Evolutionary conservation across 2,888 invertebrate genomes (phyloP).

Genomic region (Phyto melanocephala): DNA sequence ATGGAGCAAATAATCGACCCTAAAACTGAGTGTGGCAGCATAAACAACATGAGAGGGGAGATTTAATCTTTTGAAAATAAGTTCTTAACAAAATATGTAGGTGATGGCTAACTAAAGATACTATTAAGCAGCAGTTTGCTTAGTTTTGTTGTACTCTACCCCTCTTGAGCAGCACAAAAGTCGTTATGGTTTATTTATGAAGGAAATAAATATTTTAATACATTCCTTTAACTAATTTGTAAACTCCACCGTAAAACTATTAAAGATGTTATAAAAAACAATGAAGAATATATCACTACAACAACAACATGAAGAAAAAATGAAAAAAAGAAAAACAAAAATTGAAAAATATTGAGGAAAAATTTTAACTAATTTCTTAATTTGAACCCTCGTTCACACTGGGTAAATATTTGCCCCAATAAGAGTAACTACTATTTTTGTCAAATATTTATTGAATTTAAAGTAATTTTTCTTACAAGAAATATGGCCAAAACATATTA

Average conservation of each 20-base stretch:
- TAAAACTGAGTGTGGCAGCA: background rate
- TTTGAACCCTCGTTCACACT: too few relatives aligned
- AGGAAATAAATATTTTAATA: constrained; percentile 30
- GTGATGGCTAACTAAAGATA: constrained; percentile 10
- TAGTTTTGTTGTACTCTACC: background rate
- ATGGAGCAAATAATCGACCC: constrained; percentile 23
- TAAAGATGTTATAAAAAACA: background rate
- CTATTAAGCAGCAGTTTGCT: background rate
- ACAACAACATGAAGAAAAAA: background rate
- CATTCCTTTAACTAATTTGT: constrained; percentile 22
- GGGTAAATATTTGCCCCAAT: too few relatives aligned
- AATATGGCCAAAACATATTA: too few relatives aligned
- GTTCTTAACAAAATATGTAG: constrained; percentile 28
- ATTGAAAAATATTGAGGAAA: too few relatives aligned
- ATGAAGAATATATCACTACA: background rate
- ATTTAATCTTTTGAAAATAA: background rate
- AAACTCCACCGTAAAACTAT: constrained; percentile 32
- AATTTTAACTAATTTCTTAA: constrained; percentile 36
- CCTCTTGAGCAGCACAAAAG: too few relatives aligned
- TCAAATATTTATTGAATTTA: too few relatives aligned
- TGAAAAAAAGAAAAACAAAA: background rate
- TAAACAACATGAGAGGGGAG: background rate
- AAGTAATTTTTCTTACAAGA: too few relatives aligned
- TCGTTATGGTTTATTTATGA: constrained; percentile 41
- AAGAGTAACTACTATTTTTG: too few relatives aligned